Percentiles rank a stretch among this genome's conserved stretches.
phyloP scores from a whole-genome alignment of 1,140 invertebrate species.

The Drosophila teissieri region DNA sequence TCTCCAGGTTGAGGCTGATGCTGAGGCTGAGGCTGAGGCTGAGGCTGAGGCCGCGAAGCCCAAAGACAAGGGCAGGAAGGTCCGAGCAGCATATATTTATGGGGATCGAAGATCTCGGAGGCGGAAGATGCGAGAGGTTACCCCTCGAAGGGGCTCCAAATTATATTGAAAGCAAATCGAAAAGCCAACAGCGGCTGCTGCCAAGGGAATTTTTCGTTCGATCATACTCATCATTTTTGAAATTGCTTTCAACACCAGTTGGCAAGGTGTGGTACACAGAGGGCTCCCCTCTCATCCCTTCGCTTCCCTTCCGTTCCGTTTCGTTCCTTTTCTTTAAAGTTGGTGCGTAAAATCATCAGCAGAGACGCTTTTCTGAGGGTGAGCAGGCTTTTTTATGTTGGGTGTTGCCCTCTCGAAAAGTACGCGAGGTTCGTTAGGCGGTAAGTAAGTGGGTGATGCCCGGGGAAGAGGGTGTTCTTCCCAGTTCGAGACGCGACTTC shows the following conservation, averaged over 20 bases:
- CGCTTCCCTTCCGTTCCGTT: background rate
- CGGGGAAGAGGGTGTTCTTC: slow-evolving; percentile 15
- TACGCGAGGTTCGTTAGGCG: slow-evolving; percentile 74
- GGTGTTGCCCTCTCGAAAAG: slow-evolving; percentile 47
- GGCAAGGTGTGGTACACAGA: slow-evolving; percentile 44
- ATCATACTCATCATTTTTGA: slow-evolving; percentile 85
- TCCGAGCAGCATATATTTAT: slow-evolving; percentile 64
- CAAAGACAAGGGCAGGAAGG: slow-evolving; percentile 32
- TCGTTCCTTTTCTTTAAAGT: background rate
- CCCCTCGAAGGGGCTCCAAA: slow-evolving; percentile 23
- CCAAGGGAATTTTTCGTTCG: slow-evolving; percentile 69
- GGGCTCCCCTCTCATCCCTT: background rate
- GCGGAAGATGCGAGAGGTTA: background rate
- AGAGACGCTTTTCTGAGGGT: slow-evolving; percentile 53
- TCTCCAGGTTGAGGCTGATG: slow-evolving; percentile 6
- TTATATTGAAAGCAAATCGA: slow-evolving; percentile 82
- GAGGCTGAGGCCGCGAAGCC: slow-evolving; percentile 17
- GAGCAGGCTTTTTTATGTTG: slow-evolving; percentile 22
- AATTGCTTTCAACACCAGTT: slow-evolving; percentile 85
- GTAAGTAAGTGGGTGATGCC: slow-evolving; percentile 14
- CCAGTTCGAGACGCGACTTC: slow-evolving; percentile 21
- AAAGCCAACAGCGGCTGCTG: slow-evolving; percentile 70
- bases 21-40: background rate
- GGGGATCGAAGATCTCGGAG: slow-evolving; percentile 7
- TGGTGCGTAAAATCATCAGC: slow-evolving; percentile 76